Conservation (phyloP, 1,140 invertebrate genomes). For the Penaeus chinensis region DNA sequence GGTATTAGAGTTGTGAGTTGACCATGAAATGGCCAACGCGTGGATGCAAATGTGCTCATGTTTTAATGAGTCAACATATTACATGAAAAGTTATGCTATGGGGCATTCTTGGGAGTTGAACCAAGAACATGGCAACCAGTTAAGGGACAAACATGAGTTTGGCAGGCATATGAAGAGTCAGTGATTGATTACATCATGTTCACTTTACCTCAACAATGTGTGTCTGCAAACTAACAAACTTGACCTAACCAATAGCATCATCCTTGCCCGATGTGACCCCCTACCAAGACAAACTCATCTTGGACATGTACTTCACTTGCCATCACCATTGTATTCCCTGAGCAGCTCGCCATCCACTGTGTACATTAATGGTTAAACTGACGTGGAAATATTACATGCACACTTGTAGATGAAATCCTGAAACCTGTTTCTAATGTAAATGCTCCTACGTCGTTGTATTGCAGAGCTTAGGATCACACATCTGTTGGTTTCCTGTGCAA, state of each 20-base stretch:
- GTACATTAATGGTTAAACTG: slow-evolving; percentile 25
- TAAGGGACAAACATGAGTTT: slow-evolving; percentile 11
- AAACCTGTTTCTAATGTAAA: slow-evolving; percentile 33
- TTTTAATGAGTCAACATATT: no score
- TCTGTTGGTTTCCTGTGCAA: slow-evolving; percentile 23
- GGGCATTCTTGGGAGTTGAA: not conserved
- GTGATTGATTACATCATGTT: slow-evolving; percentile 23
- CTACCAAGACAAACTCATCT: slow-evolving; percentile 28
- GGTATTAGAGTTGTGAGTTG: no score
- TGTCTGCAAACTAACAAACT: slow-evolving; percentile 25
- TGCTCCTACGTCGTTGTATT: slow-evolving; percentile 33
- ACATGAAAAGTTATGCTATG: not conserved
- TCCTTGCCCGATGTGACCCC: slow-evolving; percentile 25
- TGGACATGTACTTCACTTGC: slow-evolving; percentile 41
- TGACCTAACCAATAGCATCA: slow-evolving; percentile 30
- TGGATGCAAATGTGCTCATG: no score
- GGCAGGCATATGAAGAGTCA: slow-evolving; percentile 7
- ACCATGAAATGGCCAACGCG: no score
- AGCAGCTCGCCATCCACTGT: slow-evolving; percentile 31
- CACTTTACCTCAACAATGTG: slow-evolving; percentile 22
- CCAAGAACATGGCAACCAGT: not conserved
- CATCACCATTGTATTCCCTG: slow-evolving; percentile 34
- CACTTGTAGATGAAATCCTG: slow-evolving; percentile 37
- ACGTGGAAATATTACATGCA: slow-evolving; percentile 36
- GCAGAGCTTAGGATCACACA: slow-evolving; percentile 5